Evolutionary conservation across 2,888 invertebrate species (phyloP).

Genomic region (Hartigia nigra): DNA sequence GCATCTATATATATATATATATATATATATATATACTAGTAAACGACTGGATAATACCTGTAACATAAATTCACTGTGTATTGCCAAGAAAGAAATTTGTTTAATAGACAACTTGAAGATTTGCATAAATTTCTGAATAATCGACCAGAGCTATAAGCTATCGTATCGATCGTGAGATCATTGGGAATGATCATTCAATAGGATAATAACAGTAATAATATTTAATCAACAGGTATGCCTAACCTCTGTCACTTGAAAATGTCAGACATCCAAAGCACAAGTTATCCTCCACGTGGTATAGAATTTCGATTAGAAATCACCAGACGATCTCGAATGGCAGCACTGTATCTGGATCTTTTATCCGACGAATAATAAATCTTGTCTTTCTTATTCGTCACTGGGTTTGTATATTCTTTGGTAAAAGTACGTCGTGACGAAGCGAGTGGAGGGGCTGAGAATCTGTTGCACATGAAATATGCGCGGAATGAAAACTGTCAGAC

Average conservation of each 20-base stretch:
- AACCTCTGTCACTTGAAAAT: background rate
- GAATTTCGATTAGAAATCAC: background rate
- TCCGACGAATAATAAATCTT: background rate
- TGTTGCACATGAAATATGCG: slow-evolving; percentile 48
- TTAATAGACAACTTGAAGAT: background rate
- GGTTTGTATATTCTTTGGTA: background rate
- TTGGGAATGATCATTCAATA: background rate
- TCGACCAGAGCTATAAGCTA: background rate
- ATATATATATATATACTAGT: background rate
- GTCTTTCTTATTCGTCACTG: background rate
- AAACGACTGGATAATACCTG: background rate
- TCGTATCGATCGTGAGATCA: background rate
- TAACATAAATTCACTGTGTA: background rate
- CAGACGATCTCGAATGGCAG: background rate
- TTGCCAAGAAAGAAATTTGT: background rate
- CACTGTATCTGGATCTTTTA: background rate
- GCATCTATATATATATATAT: no score
- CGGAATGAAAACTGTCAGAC: slow-evolving; percentile 57
- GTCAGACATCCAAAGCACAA: background rate
- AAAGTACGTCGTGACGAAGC: background rate
- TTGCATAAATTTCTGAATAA: background rate
- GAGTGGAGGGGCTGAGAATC: background rate
- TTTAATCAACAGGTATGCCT: background rate
- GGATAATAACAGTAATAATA: background rate
- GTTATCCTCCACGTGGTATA: background rate